Base-by-base conservation (phyloP, 1,140 invertebrate species). In the Argopecten irradians region DNA sequence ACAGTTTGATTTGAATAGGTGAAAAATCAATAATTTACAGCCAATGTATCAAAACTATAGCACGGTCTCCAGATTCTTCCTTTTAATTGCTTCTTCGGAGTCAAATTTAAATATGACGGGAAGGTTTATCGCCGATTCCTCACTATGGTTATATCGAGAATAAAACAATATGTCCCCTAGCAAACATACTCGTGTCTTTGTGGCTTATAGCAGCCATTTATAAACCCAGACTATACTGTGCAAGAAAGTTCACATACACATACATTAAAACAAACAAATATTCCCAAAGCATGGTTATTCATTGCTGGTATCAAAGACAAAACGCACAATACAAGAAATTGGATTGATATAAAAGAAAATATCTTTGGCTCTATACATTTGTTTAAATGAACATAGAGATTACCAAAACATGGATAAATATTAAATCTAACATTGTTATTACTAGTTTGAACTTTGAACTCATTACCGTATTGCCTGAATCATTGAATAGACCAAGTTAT, bases 11-110 rank as follows among this genome's bases (percentile, higher is more conserved):
- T 28, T 28, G 22, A 5, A 71, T 3, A 71, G 55, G 22, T 71
- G 55, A 71, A 71, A 71, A 71, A 71, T 71, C 55, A 71, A 71
- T 71, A 71, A 46, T 46, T n/a, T 46, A 46, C 14, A 46, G 43
- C 43, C 13, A 46, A 46, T 46, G 19, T 46, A 46, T 46, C 43
- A 46, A 46, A 19, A 19, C 43, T 46, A 2, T 46, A 46, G 43
- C 9, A 11, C 14, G 19, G 43, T 46, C 43, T 46, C 19, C 43
- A 2, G 13, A 19, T 71, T 71, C 16, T n/a, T 28, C 8, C 5
- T 28, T 71, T 28, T 28, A 28, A 16, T 71, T 71, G 1, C 16
- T 71, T 71, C n/a, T 71, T 71, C 16, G 0, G n/a, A 28, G 19
- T 46, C 7, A n/a, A 71, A 71, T n/a, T 28, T 8, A 71, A 16